A percentile compares a stretch with the other conserved stretches of the same genome.
phyloP scores from a whole-genome alignment of 2,113 vertebrate species.

The Diadophis punctatus region DNA sequence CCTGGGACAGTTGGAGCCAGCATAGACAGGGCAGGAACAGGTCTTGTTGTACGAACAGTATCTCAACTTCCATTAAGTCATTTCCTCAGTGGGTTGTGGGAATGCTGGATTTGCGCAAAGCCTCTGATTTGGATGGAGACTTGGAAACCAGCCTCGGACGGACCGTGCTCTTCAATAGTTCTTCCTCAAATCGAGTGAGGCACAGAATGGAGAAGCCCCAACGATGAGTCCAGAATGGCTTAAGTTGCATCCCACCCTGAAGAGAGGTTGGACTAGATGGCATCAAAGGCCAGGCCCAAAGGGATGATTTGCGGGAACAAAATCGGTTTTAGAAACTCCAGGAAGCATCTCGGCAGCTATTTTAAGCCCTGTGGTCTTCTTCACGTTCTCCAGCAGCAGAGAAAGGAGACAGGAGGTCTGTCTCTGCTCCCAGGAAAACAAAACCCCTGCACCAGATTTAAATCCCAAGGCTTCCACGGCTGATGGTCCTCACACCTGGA shows the following conservation, averaged over 20 bases:
- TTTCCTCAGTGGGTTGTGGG: neutral
- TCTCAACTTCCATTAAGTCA: neutral
- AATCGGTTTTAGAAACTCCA: neutral
- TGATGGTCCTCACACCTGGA: neutral
- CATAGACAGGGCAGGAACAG: neutral
- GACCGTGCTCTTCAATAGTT: neutral
- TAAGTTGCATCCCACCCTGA: neutral
- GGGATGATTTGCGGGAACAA: rapidly evolving
- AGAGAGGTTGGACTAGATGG: neutral
- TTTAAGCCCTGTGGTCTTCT: neutral
- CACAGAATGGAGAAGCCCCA: neutral
- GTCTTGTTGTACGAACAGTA: neutral
- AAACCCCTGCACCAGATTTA: rapidly evolving
- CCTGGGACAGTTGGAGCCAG: neutral
- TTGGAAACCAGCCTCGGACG: neutral
- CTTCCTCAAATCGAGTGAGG: neutral
- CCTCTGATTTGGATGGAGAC: neutral
- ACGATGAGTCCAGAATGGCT: neutral
- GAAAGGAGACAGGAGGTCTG: rapidly evolving
- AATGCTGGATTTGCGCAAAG: neutral
- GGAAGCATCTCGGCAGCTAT: neutral
- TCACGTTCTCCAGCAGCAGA: rapidly evolving
- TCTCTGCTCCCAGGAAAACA: rapidly evolving
- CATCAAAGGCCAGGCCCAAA: neutral
- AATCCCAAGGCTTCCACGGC: neutral